Percentiles rank a stretch among this genome's conserved stretches.
These are phyloP conservation scores for Drosophila bunnanda DNA, from an alignment of 2,888 invertebrate species.

Conservation along the genomic window DNA sequence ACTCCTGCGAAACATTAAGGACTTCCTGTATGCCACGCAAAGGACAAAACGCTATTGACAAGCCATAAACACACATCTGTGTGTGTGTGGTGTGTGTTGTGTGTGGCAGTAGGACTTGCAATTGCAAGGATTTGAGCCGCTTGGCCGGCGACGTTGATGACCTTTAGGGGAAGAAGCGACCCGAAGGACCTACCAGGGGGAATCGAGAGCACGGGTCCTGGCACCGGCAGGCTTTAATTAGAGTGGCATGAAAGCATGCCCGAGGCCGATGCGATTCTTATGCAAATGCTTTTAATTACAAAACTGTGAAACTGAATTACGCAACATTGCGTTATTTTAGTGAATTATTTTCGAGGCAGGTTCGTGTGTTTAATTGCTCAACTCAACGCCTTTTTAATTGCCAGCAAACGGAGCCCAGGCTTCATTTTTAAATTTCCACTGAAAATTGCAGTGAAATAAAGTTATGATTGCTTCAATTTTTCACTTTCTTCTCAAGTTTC, in stretches of 20 bases:
- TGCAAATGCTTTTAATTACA: slow-evolving; percentile 83
- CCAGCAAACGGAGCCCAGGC: slow-evolving; percentile 14
- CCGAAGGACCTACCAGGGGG: slow-evolving; percentile 15
- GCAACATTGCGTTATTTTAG: slow-evolving; percentile 77
- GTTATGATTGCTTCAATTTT: slow-evolving; percentile 83
- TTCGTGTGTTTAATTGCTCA: slow-evolving; percentile 77
- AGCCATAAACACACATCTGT: slow-evolving; percentile 18
- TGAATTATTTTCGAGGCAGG: slow-evolving; percentile 60
- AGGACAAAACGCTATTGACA: slow-evolving; percentile 70
- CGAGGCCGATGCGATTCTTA: slow-evolving; percentile 68
- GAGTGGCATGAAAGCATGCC: slow-evolving; percentile 76
- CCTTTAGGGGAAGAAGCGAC: slow-evolving; percentile 66
- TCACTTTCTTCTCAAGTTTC: neutral
- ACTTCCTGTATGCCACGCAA: slow-evolving; percentile 62
- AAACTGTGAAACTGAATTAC: slow-evolving; percentile 81
- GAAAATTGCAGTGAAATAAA: slow-evolving; percentile 71
- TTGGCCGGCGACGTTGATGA: slow-evolving; percentile 67
- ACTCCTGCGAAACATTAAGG: slow-evolving; percentile 46
- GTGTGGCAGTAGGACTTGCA: neutral
- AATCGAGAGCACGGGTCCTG: neutral
- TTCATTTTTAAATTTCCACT: slow-evolving; percentile 35
- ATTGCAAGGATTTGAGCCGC: neutral
- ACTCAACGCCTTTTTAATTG: slow-evolving; percentile 78
- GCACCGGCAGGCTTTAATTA: slow-evolving; percentile 63
- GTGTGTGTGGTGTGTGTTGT: too few relatives aligned